Base-by-base conservation (phyloP, 1,140 invertebrate species). In the Anoplolepis gracilipes region DNA sequence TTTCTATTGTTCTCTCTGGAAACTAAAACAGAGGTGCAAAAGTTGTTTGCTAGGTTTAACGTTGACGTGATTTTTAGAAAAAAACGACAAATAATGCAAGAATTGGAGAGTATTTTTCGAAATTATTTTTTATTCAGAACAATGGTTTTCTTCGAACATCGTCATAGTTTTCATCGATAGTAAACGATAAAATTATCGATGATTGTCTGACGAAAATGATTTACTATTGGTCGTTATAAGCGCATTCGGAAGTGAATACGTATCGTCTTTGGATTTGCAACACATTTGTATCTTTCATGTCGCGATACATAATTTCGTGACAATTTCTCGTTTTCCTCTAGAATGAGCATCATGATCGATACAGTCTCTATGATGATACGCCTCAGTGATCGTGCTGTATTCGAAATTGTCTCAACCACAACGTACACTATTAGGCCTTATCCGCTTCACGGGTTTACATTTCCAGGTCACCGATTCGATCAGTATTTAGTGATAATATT, bases 301-400 rank as follows among this genome's bases (percentile, higher is more conserved):
- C 33, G 39, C 22, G 25, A 13, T 53, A 84, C 33, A 22, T 73
- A 73, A 82, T 82, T 59, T 82, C 36, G 28, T 72, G 67, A 81
- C 78, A 81, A 82, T 82, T 82, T 82, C 78, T 81, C 78, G 67
- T 81, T 81, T 82, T 82, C 67, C 25, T 53, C 55, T 73, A 82
- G 78, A 59, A 46, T 13, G 53, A 42, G 13, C 67, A 59, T 73
- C 25, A 19, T 69, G 53, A 82, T 82, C 78, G 67, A 82, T 82
- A 28, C 13, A 61, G 33, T 53, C 19, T 59, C 67, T 59, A 25
- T 19, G 53, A 73, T 33, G 36, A 46, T 64, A 62, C 59, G 57
- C 28, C 11, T 11, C 57, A 49, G 25, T 36, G 28, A 16, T 76
- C 59, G 6, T 42, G 22, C 11, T 42, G 81, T 84, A 30, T 64